phyloP scores from a whole-genome alignment of 1,140 invertebrate genomes.

The Brachionus rubens region DNA sequence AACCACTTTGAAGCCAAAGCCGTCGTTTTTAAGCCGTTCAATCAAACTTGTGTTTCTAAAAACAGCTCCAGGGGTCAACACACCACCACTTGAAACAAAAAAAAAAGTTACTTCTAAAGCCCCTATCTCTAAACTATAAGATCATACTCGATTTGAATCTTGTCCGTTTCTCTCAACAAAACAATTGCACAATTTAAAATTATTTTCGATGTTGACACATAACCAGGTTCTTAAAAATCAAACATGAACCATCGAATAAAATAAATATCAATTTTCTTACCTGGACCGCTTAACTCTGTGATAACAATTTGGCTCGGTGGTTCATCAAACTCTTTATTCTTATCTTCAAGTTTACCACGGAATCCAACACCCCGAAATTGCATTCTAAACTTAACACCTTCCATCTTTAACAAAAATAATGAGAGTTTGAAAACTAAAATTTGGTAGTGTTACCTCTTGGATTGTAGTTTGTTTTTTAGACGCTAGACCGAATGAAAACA shows the following conservation, averaged over 20 bases:
- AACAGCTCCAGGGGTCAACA: slow-evolving; percentile 65
- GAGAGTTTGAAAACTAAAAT: neutral
- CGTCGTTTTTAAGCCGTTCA: slow-evolving; percentile 65
- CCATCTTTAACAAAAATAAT: neutral
- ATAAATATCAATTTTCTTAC: neutral
- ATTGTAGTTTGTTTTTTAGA: slow-evolving; percentile 31
- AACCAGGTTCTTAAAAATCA: slow-evolving; percentile 71
- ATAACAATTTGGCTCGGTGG: neutral
- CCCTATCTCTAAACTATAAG: slow-evolving; percentile 3
- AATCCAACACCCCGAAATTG: slow-evolving; percentile 18
- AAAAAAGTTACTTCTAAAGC: slow-evolving; percentile 53
- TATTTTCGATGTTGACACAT: slow-evolving; percentile 74
- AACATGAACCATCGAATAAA: neutral
- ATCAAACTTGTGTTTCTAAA: slow-evolving; percentile 68
- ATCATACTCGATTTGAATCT: slow-evolving; percentile 69
- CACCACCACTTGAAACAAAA: slow-evolving; percentile 63
- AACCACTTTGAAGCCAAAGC: slow-evolving; percentile 64
- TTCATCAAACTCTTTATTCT: neutral
- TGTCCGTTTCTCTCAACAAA: slow-evolving; percentile 72
- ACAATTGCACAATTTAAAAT: slow-evolving; percentile 71
- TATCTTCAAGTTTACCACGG: neutral
- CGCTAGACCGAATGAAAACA: slow-evolving; percentile 45
- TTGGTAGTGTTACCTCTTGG: neutral
- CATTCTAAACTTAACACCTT: slow-evolving; percentile 28
- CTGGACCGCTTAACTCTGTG: slow-evolving; percentile 25